Evolutionary conservation across 2,888 invertebrate genomes (phyloP), one percentile per base, ranked within the genome.

Genomic region (Gymnoscelis rufifasciata): DNA sequence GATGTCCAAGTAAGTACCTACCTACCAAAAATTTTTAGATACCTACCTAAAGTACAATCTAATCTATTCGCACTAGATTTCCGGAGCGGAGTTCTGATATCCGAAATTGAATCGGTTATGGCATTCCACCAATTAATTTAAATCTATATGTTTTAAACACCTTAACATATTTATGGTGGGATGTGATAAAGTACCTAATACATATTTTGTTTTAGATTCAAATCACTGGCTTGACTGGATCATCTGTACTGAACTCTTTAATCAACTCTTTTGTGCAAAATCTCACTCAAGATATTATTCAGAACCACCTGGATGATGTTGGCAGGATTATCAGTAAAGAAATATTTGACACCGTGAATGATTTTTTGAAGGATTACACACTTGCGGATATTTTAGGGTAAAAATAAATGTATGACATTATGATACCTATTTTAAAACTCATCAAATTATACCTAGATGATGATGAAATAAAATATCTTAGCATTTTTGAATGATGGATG

Each of bases 171-270:
- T n/a, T n/a, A n/a, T n/a, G n/a, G n/a, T n/a, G n/a, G n/a, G n/a
- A n/a, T n/a, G n/a, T n/a, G n/a, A n/a, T n/a, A n/a, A n/a, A n/a
- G n/a, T n/a, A n/a, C n/a, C n/a, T n/a, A n/a, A n/a, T n/a, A n/a
- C 10, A 28, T 2, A 27, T n/a, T 28, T 19, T 52, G n/a, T 56
- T 63, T 8, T 62, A 80, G 78, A 61, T 80, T 7, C 60, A 68
- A 44, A 52, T 80, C 19, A 55, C 63, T 15, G 78, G 80, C 6
- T 66, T 80, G 74, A 68, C 73, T 7, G 80, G 78, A 7, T 78
- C 78, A 7, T 51, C 38, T 6, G 5, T 74, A 2, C 49, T 80
- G 33, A 80, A 80, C 59, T 49, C 56, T 8, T 48, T 74, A 12
- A 77, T 80, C 54, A 80, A 66, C 56, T 51, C 57, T 7, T 44